Evolutionary conservation across 2,797 vertebrate species (phyloP).

Genomic region (Enteromius viviparus): DNA sequence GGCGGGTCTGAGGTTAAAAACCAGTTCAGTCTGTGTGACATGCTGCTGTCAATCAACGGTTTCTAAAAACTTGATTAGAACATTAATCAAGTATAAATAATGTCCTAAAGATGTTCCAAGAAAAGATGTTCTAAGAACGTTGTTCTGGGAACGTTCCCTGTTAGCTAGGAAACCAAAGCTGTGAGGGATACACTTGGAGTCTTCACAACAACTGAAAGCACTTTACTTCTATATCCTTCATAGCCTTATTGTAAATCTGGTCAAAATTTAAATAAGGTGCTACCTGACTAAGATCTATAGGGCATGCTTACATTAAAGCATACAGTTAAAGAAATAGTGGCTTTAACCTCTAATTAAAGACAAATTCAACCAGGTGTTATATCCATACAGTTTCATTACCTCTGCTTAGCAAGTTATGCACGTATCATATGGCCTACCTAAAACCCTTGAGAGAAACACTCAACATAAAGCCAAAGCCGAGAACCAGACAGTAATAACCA

Average conservation of each 20-base stretch:
- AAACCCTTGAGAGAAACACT: background rate
- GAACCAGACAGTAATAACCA: constrained; percentile 2
- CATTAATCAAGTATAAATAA: no score
- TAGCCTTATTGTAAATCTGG: background rate
- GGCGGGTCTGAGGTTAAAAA: no score
- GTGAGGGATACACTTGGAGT: background rate
- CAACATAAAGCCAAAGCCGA: background rate
- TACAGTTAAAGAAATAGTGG: background rate
- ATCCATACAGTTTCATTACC: background rate
- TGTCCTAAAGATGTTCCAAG: no score
- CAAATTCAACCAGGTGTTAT: background rate
- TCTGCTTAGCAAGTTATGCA: background rate
- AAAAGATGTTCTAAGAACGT: no score
- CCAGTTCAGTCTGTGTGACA: no score
- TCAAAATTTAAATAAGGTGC: background rate
- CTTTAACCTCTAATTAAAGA: background rate
- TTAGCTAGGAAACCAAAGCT: background rate
- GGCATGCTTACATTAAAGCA: background rate
- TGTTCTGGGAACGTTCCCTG: no score
- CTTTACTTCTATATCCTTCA: background rate
- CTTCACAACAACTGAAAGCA: background rate
- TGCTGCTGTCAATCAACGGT: no score
- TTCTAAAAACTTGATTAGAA: no score
- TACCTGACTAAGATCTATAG: background rate
- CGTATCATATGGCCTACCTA: background rate